Evolutionary conservation across 2,888 invertebrate species (phyloP), one percentile per base, ranked within the genome.

Genomic region (Linyphia triangularis): DNA sequence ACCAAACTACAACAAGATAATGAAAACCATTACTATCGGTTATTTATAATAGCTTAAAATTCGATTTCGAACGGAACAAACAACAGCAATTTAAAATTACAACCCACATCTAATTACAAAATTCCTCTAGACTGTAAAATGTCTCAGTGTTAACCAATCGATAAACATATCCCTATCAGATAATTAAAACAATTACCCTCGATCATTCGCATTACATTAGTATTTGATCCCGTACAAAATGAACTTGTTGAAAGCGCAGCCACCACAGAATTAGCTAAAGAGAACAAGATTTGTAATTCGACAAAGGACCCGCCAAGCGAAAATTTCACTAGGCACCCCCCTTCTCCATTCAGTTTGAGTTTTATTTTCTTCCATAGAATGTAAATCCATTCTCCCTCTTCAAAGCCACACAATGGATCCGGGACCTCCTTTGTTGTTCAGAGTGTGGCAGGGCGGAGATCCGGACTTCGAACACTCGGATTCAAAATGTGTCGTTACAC

Each of bases 401-500:
- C 43, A 2, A 43, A 3, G 43, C 43, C 7, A 4, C 43, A 33
- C 33, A 33, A 33, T 6, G 33, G 33, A 4, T 3, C 43, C 43
- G 43, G n/a, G n/a, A n/a, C n/a, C n/a, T n/a, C 43, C 43, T 43
- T 43, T 43, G 43, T 43, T 43, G 16, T 43, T 43, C 13, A 43
- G 13, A 43, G 6, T 43, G 9, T 43, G 7, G 33, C 5, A 33
- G 43, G 16, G 43, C 43, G 43, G 16, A 16, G 43, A 16, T 43
- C 43, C 16, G 43, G 43, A 43, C 43, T 33, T 33, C 9, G 33
- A 33, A 9, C 33, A 26, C 13, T 63, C 22, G 63, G 63, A 26
- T 63, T 63, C 33, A 67, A 67, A 67, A 67, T 67, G 67, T 67
- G 67, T 67, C n/a, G 19, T 67, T 43, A 43, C 22, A 22, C 22